Conservation (phyloP, 1,140 invertebrate species). For the Zophobas atratus region DNA sequence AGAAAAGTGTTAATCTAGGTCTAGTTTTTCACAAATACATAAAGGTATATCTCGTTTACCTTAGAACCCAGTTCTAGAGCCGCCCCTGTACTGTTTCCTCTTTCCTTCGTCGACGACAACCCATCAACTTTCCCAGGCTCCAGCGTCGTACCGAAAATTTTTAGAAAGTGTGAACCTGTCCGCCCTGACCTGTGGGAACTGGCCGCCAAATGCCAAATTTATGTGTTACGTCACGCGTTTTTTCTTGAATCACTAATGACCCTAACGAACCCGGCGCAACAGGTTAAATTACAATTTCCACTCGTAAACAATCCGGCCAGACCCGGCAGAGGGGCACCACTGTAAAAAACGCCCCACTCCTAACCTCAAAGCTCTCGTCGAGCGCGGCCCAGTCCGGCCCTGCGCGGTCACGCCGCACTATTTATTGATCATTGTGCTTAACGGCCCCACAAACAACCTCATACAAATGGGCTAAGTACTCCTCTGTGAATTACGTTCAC, state of each 20-base stretch:
- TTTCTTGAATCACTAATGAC: constrained; percentile 6
- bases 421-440: constrained; percentile 45
- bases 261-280: background rate
- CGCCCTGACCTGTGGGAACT: background rate
- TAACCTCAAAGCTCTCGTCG: background rate
- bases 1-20: no score
- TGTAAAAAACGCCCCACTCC: background rate
- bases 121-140: no score
- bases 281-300: background rate
- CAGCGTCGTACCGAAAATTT: background rate
- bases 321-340: background rate
- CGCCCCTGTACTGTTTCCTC: no score
- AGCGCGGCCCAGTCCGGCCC: background rate
- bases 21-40: no score
- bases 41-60: no score
- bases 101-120: no score
- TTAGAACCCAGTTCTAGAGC: background rate
- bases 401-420: constrained; percentile 6
- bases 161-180: background rate
- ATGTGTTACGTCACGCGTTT: background rate
- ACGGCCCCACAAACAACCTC: constrained; percentile 7
- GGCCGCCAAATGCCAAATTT: background rate
- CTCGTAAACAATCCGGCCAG: background rate
- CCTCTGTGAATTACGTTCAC: constrained; percentile 30
- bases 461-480: constrained; percentile 30